Evolutionary conservation across 2,113 vertebrate genomes (phyloP).

Genomic region (Piaya cayana): DNA sequence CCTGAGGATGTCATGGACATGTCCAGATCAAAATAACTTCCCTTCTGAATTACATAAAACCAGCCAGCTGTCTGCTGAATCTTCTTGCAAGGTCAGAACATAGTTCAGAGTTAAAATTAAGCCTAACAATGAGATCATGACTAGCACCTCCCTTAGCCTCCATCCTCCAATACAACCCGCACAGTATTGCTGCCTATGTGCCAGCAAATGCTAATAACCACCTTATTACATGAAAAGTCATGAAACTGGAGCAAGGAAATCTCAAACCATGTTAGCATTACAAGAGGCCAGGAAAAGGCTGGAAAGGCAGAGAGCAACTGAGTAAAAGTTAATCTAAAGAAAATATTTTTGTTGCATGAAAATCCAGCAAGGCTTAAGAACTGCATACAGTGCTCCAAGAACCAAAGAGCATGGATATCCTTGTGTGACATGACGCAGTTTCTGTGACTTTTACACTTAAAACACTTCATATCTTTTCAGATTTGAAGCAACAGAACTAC

Average conservation of each 20-base stretch:
- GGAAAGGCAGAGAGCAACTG: neutral
- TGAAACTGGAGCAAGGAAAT: neutral
- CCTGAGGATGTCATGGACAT: neutral
- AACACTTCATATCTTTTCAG: neutral
- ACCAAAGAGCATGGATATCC: neutral
- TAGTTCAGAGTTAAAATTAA: neutral
- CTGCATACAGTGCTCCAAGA: neutral
- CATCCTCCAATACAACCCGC: neutral
- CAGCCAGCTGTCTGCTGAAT: neutral
- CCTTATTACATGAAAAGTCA: neutral
- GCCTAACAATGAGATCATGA: neutral
- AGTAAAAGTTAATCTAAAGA: neutral
- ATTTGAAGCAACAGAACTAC: neutral
- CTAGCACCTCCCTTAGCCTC: neutral
- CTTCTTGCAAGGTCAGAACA: neutral
- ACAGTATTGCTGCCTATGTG: neutral
- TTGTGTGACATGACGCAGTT: neutral
- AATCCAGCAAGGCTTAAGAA: constrained; percentile 1
- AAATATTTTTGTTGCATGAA: neutral
- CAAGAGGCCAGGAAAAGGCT: neutral
- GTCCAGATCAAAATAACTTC: neutral
- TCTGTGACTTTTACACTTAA: neutral
- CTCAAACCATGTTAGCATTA: neutral
- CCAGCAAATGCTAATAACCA: neutral
- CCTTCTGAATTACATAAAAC: neutral